Evolutionary conservation across 2,113 vertebrate species (phyloP).

Genomic region (Manacus vitellinus): DNA sequence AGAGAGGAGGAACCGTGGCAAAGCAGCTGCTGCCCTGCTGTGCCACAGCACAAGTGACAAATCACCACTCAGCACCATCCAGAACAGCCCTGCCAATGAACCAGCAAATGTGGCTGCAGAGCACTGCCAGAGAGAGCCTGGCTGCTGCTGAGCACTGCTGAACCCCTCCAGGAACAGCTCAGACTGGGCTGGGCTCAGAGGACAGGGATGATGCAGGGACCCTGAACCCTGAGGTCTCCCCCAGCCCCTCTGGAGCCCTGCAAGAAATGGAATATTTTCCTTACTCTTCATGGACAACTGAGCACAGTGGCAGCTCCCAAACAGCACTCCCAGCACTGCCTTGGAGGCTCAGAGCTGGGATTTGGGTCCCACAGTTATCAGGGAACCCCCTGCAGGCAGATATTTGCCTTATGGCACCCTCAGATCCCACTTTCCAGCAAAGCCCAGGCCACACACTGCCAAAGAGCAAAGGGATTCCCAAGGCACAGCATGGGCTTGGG

Average conservation of each 20-base stretch:
- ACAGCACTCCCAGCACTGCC: background rate
- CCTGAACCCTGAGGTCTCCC: background rate
- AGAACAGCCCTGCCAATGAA: background rate
- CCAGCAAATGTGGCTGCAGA: rapidly evolving
- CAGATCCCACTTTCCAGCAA: background rate
- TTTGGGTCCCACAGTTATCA: background rate
- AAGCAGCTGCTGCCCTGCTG: background rate
- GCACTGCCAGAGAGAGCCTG: background rate
- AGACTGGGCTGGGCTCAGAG: background rate
- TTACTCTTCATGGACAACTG: background rate
- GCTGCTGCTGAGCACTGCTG: background rate
- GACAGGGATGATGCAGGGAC: background rate
- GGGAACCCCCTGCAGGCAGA: background rate
- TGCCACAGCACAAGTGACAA: background rate
- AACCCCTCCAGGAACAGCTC: background rate
- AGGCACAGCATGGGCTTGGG: background rate
- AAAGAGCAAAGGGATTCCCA: background rate
- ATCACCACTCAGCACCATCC: background rate
- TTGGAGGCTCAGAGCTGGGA: background rate
- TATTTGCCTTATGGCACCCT: background rate
- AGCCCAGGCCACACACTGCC: background rate
- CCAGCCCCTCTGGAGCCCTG: background rate
- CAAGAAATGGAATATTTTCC: background rate
- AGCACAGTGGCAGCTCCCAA: background rate
- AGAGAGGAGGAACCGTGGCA: background rate